phyloP scores from a whole-genome alignment of 2,888 invertebrate species.

The Drosophila eohydei region DNA sequence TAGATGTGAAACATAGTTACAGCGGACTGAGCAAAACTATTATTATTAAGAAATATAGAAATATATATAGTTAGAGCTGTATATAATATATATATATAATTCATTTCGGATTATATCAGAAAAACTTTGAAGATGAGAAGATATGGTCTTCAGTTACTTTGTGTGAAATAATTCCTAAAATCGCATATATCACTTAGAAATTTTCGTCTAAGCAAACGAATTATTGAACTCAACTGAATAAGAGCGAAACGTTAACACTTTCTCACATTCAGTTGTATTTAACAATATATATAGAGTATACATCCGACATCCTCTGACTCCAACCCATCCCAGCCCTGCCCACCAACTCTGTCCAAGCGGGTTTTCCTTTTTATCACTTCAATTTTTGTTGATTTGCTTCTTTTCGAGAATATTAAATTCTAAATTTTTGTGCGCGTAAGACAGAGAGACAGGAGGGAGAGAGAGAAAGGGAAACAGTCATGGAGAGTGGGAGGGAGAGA shows the following conservation, averaged over 20 bases:
- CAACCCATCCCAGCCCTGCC: neutral
- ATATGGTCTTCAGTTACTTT: no score
- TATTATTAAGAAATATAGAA: no score
- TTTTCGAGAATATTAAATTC: constrained; percentile 75
- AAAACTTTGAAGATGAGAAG: neutral
- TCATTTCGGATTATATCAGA: neutral
- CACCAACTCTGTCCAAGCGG: constrained; percentile 12
- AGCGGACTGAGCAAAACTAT: no score
- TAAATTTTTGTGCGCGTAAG: constrained; percentile 61
- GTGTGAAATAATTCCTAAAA: no score
- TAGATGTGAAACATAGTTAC: neutral
- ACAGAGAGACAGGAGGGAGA: neutral
- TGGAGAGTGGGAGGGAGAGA: neutral
- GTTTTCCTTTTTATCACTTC: constrained; percentile 48
- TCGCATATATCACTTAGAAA: no score
- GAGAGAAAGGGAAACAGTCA: neutral
- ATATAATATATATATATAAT: no score
- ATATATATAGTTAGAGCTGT: no score
- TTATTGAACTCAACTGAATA: neutral
- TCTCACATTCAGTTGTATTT: neutral
- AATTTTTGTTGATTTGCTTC: constrained; percentile 67
- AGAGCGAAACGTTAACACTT: neutral
- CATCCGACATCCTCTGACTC: neutral
- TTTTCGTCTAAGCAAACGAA: no score
- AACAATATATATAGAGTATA: constrained; percentile 3